Conservation (phyloP, 2,797 vertebrate species). For the Falco concolor region DNA sequence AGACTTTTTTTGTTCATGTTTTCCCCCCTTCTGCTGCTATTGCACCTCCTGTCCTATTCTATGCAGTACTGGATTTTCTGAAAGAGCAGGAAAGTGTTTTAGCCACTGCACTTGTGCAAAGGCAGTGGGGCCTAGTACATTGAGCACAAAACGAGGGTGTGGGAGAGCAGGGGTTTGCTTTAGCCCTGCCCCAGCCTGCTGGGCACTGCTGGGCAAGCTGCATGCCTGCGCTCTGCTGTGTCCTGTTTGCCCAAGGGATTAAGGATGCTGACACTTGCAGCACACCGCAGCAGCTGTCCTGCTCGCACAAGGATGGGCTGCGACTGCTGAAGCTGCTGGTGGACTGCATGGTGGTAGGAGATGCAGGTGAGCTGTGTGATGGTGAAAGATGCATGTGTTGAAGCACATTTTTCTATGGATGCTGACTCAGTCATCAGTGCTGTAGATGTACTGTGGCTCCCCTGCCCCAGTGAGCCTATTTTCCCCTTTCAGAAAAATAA, state of each 20-base stretch:
- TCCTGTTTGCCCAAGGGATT: not conserved
- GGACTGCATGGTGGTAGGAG: not conserved
- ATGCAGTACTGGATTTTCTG: not conserved
- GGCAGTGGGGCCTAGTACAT: not conserved
- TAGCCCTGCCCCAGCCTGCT: not conserved
- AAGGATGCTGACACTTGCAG: not conserved
- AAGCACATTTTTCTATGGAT: not conserved
- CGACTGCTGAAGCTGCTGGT: not conserved
- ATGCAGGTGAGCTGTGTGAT: not conserved
- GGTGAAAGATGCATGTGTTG: not conserved
- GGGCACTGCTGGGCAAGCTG: not conserved
- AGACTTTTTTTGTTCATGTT: conserved; percentile 61
- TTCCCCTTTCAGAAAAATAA: not conserved
- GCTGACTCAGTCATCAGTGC: fast-evolving
- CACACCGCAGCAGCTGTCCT: not conserved
- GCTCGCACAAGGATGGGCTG: not conserved
- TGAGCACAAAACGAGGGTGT: not conserved
- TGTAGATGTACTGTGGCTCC: not conserved
- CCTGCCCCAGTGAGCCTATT: not conserved
- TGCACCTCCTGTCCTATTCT: not conserved
- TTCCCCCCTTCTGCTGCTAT: not conserved
- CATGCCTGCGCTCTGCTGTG: not conserved
- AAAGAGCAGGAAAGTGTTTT: not conserved
- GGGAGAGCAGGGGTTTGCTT: not conserved
- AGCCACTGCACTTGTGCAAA: not conserved